phyloP scores from a whole-genome alignment of 2,888 invertebrate genomes.

The Stictocephala bisonia region DNA sequence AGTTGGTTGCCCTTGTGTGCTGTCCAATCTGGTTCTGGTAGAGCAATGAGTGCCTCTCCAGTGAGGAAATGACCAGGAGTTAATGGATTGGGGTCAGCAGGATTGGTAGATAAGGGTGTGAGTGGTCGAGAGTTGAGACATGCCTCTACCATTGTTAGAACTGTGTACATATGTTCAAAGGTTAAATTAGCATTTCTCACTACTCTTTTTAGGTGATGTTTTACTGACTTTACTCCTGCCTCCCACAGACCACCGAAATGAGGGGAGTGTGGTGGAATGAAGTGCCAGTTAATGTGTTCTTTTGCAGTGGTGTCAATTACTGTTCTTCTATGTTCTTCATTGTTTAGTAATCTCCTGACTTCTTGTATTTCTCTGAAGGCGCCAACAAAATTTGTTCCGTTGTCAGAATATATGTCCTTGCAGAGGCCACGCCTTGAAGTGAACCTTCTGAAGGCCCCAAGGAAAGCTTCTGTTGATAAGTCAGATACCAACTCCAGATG shows the following conservation, averaged over 20 bases:
- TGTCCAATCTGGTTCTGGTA: conserved; percentile 29
- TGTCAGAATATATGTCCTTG: conserved; percentile 59
- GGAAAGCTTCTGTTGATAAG: conserved; percentile 59
- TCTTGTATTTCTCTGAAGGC: conserved; percentile 48
- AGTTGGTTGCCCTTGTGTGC: not conserved
- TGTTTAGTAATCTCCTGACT: not conserved
- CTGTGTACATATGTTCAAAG: conserved; percentile 61
- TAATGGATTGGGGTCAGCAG: not conserved
- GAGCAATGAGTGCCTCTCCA: conserved; percentile 16
- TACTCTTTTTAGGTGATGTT: conserved; percentile 58
- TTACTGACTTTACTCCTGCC: conserved; percentile 59
- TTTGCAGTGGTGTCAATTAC: conserved; percentile 39
- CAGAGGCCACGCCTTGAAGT: conserved; percentile 59
- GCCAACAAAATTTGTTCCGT: conserved; percentile 61
- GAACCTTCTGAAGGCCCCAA: conserved; percentile 60
- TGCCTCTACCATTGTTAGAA: conserved; percentile 61
- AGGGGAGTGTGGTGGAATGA: conserved; percentile 56
- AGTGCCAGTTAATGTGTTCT: conserved; percentile 40
- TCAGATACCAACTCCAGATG: conserved; percentile 61
- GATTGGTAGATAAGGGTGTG: conserved; percentile 7
- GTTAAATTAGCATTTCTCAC: conserved; percentile 57
- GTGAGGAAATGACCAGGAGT: conserved; percentile 24
- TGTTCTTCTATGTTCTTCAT: not conserved
- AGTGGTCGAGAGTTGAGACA: conserved; percentile 61
- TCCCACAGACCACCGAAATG: conserved; percentile 61